These are phyloP conservation scores for Pristionchus entomophagus DNA, from an alignment of 2,888 invertebrate species.

Conservation along the genomic window DNA sequence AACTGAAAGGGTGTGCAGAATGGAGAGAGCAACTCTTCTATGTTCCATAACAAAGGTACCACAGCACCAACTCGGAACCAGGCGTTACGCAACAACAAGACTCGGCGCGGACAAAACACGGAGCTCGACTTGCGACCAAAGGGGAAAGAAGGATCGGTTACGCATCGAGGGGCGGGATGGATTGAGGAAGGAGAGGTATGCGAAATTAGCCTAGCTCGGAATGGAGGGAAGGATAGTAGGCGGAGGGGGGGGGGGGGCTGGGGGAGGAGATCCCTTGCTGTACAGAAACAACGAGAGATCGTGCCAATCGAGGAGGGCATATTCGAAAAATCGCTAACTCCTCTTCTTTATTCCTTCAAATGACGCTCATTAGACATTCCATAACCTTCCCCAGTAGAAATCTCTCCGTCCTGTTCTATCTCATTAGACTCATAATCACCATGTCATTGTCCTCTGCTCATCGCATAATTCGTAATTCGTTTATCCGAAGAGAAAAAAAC, in stretches of 20 bases:
- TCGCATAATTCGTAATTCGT: slow-evolving; percentile 8
- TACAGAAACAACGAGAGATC: background rate
- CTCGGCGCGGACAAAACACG: no score
- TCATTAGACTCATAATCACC: background rate
- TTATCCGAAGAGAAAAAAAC: background rate
- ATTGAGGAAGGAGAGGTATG: slow-evolving; percentile 10
- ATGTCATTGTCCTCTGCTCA: background rate
- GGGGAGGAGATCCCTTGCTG: background rate
- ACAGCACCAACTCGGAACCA: no score
- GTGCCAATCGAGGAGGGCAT: background rate
- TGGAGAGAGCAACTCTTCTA: background rate
- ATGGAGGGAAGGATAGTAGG: background rate
- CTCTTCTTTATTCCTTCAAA: background rate
- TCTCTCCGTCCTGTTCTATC: background rate
- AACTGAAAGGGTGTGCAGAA: background rate
- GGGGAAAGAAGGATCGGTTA: slow-evolving; percentile 23
- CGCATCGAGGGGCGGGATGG: background rate
- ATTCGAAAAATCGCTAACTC: background rate
- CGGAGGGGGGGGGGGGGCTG: background rate
- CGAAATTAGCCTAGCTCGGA: background rate
- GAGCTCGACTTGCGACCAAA: no score
- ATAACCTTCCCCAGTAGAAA: background rate
- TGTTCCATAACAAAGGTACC: no score
- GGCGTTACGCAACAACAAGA: background rate
- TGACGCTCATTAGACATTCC: background rate